Evolutionary conservation across 2,797 vertebrate genomes (phyloP), one percentile per base, ranked within the genome.

Genomic region (Galagoides demidoff): DNA sequence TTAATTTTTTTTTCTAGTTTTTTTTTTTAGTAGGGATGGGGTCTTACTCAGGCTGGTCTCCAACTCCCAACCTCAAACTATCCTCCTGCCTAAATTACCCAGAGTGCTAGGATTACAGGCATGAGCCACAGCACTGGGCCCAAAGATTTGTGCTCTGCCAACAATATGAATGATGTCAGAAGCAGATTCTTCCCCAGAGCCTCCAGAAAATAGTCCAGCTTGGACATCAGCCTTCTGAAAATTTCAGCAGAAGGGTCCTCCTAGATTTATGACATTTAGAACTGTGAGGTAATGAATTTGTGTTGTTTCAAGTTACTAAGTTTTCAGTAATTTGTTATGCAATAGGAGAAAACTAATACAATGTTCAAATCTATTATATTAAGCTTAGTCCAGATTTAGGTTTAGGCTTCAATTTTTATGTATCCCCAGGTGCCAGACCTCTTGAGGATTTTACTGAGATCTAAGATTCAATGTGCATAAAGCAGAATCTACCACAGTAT

Each of bases 381-480:
- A 55, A 61, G 14, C 29, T 37, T 81, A 81, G n/a, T 49, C 27
- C 23, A 84, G 57, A 63, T 39, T 52, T 94, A 82, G 45, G 25
- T 78, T 96, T 55, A 27, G 78, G 27, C 2, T 92, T 92, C 10
- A 90, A 20, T 89, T 45, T 89, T 79, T 59, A 94, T 39, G 14
- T 83, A 61, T 59, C 39, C 82, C n/a, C 57, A 39, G 71, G 7
- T 34, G 12, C 29, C 17, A 23, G n/a, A 52, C 8, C 95, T 87
- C 29, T 63, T 89, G 70, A 92, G 68, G 45, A 82, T 52, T 71
- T 90, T 71, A 49, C 34, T 78, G 37, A 37, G 39, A 92, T 92
- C 25, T 95, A 94, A 88, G 93, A 83, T 66, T 79, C 70, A 95
- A 16, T 49, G 81, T 73, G 31, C 31, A 85, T 55, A 61, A 97